Evolutionary conservation across 2,888 invertebrate species (phyloP).

Genomic region (Aphidoletes aphidimyza): DNA sequence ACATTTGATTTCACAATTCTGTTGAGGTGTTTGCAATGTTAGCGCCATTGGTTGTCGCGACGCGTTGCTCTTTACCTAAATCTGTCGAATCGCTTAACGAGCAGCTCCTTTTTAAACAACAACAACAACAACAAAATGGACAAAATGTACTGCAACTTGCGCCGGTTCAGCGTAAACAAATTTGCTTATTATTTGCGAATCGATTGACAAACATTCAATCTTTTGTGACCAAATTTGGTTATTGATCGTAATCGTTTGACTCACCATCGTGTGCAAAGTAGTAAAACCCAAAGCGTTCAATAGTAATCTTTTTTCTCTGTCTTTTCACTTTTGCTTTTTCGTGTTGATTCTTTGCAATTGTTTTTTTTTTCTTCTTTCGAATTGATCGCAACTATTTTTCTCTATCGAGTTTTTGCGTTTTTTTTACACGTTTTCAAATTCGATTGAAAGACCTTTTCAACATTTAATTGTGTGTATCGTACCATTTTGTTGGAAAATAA

Average conservation of each 20-base stretch:
- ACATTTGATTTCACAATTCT: not conserved
- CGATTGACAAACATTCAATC: slow-evolving; percentile 15
- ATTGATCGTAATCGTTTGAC: slow-evolving; percentile 33
- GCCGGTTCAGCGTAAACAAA: not conserved
- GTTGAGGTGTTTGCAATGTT: slow-evolving; percentile 1
- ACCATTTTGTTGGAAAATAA: slow-evolving; percentile 45
- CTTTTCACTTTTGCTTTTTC: slow-evolving; percentile 10
- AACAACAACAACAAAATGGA: not conserved
- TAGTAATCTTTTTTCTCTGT: not conserved
- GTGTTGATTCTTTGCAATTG: not conserved
- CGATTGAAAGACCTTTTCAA: too few relatives aligned
- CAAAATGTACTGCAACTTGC: not conserved
- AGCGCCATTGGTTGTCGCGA: slow-evolving; percentile 36
- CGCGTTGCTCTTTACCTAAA: not conserved
- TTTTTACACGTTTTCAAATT: not conserved
- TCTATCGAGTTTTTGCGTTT: not conserved
- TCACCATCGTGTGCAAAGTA: not conserved
- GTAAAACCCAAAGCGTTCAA: not conserved
- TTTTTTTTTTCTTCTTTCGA: too few relatives aligned
- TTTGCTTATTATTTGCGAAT: slow-evolving; percentile 18
- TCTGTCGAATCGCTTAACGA: not conserved
- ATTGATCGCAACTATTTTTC: not conserved
- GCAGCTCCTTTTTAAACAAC: not conserved
- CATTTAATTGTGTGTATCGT: slow-evolving; percentile 23
- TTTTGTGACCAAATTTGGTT: slow-evolving; percentile 38